Conservation (phyloP, 2,797 vertebrate species). For the Diplodus puntazzo region DNA sequence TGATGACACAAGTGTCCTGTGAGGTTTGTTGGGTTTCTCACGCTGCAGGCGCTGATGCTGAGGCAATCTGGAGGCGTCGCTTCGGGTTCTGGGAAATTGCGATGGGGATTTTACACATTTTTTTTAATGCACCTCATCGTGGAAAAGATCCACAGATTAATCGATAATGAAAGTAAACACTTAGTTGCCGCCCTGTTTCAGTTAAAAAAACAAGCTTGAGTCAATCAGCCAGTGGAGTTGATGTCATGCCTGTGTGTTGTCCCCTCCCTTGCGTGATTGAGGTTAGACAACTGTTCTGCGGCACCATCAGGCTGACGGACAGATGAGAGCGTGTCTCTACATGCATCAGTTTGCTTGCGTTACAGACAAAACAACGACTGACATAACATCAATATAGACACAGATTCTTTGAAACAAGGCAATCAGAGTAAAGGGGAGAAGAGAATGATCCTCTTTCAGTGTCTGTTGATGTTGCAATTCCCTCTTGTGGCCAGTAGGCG, state of each 20-base stretch:
- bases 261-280: conserved; percentile 13
- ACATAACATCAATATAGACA: background rate
- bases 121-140: too few species aligned
- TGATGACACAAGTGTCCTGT: conserved; percentile 5
- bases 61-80: too few species aligned
- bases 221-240: background rate
- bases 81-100: background rate
- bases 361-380: conserved; percentile 6
- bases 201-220: too few species aligned
- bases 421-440: background rate
- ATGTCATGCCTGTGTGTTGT: conserved; percentile 16
- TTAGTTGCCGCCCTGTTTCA: too few species aligned
- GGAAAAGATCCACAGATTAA: too few species aligned
- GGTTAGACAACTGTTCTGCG: conserved; percentile 33
- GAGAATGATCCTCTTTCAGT: background rate
- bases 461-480: conserved; percentile 9
- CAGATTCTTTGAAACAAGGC: background rate
- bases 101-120: too few species aligned
- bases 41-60: background rate
- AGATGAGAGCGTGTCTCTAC: conserved; percentile 16
- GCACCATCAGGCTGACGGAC: conserved; percentile 27
- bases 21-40: conserved; percentile 20
- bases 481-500: conserved; percentile 42
- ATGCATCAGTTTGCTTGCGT: conserved; percentile 2
- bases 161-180: too few species aligned